Conservation (phyloP, 2,888 invertebrate genomes). For the Drosophila helvetica region DNA sequence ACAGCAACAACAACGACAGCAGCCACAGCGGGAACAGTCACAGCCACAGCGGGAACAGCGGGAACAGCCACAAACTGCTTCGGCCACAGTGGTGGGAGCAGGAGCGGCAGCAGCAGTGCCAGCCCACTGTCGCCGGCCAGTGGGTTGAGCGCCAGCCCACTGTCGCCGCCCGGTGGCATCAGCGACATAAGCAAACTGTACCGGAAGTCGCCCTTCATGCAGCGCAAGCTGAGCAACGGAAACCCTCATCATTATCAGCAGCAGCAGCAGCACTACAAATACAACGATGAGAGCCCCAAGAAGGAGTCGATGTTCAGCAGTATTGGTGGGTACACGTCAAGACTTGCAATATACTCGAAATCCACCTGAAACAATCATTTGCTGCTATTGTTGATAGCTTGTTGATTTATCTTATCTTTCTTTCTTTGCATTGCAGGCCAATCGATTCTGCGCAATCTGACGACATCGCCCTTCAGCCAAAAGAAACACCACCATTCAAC, state of each 20-base stretch:
- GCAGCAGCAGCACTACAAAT: constrained; percentile 55
- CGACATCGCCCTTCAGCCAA: constrained; percentile 83
- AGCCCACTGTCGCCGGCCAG: constrained; percentile 11
- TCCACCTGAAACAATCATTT: no score
- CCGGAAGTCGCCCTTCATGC: constrained; percentile 83
- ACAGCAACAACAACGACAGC: constrained; percentile 56
- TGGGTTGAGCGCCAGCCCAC: constrained; percentile 46
- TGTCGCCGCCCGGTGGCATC: constrained; percentile 52
- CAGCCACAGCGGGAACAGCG: no score
- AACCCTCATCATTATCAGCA: constrained; percentile 31
- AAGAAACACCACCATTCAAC: constrained; percentile 76
- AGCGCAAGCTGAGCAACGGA: constrained; percentile 80
- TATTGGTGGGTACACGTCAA: constrained; percentile 75
- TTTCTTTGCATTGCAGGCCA: constrained; percentile 70
- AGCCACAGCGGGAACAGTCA: constrained; percentile 52
- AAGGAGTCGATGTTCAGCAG: constrained; percentile 83
- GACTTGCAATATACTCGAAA: no score
- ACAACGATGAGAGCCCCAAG: constrained; percentile 80
- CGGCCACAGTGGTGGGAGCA: constrained; percentile 41
- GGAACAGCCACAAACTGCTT: constrained; percentile 42
- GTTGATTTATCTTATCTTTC: background rate
- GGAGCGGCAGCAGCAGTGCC: constrained; percentile 9
- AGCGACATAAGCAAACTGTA: constrained; percentile 74
- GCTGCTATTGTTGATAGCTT: no score
- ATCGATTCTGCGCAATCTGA: constrained; percentile 82